These are phyloP conservation scores for Bucorvus abyssinicus DNA, from an alignment of 2,797 vertebrate species.

Conservation along the genomic window DNA sequence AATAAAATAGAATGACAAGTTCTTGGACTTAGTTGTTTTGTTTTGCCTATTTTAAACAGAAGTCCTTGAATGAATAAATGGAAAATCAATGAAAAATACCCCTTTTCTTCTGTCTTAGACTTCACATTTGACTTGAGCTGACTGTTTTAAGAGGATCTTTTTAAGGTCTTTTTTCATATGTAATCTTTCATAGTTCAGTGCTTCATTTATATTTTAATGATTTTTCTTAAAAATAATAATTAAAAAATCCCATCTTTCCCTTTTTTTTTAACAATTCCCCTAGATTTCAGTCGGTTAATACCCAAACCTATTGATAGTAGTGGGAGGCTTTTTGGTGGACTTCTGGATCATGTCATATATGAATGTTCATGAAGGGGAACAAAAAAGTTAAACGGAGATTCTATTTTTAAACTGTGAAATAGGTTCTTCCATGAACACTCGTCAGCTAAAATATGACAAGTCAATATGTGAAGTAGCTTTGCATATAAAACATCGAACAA, in stretches of 20 bases:
- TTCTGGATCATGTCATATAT: not conserved
- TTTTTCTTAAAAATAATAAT: not conserved
- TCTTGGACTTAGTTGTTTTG: not conserved
- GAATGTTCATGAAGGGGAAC: slow-evolving; percentile 6
- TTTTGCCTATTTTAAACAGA: not conserved
- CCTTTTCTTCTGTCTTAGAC: not conserved
- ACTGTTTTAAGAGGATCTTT: not conserved
- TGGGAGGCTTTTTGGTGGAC: not conserved
- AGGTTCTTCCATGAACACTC: not conserved
- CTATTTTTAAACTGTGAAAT: not conserved
- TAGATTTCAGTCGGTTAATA: not conserved
- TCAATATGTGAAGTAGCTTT: not conserved
- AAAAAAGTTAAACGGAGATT: not conserved
- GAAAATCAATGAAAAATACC: not conserved
- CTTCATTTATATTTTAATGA: slow-evolving; percentile 18
- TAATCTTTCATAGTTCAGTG: not conserved
- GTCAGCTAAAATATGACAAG: not conserved
- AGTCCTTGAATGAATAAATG: slow-evolving; percentile 18
- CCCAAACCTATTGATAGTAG: not conserved
- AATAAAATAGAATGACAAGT: slow-evolving; percentile 25
- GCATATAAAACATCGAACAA: not conserved
- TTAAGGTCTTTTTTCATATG: not conserved
- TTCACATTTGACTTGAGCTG: not conserved
- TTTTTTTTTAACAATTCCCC: not conserved
- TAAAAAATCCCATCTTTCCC: not conserved